Conservation (phyloP, 2,888 invertebrate genomes). For the Spilarctia lutea region DNA sequence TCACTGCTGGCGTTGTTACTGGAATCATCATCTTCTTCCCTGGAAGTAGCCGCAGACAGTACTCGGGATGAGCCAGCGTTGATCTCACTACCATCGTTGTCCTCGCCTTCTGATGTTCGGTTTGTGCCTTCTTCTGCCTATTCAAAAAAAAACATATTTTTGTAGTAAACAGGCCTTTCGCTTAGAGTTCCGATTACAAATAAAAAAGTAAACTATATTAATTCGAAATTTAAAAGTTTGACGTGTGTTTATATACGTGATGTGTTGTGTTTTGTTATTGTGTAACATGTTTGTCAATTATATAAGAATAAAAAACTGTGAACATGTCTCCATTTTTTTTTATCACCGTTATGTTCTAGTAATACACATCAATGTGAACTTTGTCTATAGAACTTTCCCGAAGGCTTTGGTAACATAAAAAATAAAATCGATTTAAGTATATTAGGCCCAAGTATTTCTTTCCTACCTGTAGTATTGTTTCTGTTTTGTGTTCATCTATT, state of each 20-base stretch:
- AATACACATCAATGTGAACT: background rate
- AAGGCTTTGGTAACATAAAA: background rate
- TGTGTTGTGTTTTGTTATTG: background rate
- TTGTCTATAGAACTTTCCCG: background rate
- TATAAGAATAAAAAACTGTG: background rate
- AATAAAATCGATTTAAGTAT: background rate
- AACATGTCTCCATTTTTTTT: background rate
- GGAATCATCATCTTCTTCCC: conserved; percentile 91
- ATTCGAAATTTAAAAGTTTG: background rate
- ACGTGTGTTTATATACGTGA: background rate
- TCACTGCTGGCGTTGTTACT: conserved; percentile 90
- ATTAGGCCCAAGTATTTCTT: background rate
- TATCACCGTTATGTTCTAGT: background rate
- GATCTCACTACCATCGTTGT: conserved; percentile 78
- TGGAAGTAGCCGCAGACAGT: conserved; percentile 88
- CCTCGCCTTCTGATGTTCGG: conserved; percentile 78
- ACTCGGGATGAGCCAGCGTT: conserved; percentile 79
- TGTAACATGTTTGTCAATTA: background rate
- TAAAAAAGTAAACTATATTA: background rate
- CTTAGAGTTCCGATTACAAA: background rate
- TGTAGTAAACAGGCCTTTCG: background rate
- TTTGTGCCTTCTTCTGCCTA: conserved; percentile 84
- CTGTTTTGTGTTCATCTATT: background rate
- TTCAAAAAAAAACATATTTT: conserved; percentile 40
- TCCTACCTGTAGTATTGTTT: background rate